Conservation (phyloP, 2,113 vertebrate species). For the Cricetomys ansorgei region DNA sequence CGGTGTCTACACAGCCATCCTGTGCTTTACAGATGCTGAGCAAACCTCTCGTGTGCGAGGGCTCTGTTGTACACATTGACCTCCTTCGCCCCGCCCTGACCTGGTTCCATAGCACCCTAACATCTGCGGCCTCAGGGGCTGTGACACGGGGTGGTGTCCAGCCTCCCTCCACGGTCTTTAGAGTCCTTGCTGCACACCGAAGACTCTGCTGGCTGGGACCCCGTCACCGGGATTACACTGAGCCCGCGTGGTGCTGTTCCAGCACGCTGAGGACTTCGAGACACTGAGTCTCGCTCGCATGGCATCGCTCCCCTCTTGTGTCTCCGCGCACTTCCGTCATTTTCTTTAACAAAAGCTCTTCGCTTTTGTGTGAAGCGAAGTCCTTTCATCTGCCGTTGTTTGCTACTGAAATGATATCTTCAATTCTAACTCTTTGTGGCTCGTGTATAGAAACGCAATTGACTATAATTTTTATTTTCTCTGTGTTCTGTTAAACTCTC, state of each 20-base stretch:
- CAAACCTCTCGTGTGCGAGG: background rate
- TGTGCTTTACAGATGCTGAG: background rate
- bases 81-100: background rate
- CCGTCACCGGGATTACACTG: background rate
- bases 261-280: background rate
- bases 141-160: background rate
- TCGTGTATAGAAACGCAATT: slow-evolving; percentile 1
- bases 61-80: background rate
- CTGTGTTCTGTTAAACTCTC: background rate
- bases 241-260: background rate
- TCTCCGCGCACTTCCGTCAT: background rate
- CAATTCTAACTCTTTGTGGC: background rate
- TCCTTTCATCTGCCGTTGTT: slow-evolving; percentile 4
- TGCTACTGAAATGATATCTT: slow-evolving; percentile 25
- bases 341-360: slow-evolving; percentile 6
- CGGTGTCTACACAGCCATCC: too few species aligned
- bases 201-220: background rate
- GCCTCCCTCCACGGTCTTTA: background rate
- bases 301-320: background rate
- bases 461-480: slow-evolving; percentile 14
- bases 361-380: too few species aligned
- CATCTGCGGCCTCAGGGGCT: background rate
- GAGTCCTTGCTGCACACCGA: background rate
- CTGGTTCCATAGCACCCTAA: background rate
- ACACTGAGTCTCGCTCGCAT: background rate